A percentile compares a stretch with the other conserved stretches of the same genome.
Conservation (phyloP, 1,140 invertebrate genomes). For the Drosophila elegans region DNA sequence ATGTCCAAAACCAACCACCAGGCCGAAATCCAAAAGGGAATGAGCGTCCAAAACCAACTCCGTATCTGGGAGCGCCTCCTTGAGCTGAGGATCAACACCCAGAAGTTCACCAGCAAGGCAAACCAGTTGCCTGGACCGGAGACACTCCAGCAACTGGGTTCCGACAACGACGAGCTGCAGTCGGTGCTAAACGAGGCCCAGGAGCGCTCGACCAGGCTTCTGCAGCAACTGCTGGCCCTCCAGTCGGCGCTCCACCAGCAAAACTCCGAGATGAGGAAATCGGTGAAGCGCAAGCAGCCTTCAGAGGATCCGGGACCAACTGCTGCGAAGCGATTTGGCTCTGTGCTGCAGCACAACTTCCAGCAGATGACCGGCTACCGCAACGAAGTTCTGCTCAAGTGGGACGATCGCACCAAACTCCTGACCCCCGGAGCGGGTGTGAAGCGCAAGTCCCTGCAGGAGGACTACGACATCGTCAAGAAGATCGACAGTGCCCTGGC, state of each 20-base stretch:
- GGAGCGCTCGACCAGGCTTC: conserved; percentile 86
- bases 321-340: conserved; percentile 87
- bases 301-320: conserved; percentile 72
- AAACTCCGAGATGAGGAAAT: conserved; percentile 59
- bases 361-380: conserved; percentile 89
- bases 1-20: conserved; percentile 83
- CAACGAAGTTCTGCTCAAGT: conserved; percentile 93
- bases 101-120: conserved; percentile 90
- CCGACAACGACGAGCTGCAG: conserved; percentile 86
- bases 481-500: conserved; percentile 94
- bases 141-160: conserved; percentile 85
- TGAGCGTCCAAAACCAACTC: conserved; percentile 91
- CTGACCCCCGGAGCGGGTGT: conserved; percentile 87
- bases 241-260: conserved; percentile 84
- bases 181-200: conserved; percentile 85
- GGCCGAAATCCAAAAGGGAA: conserved; percentile 90
- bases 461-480: conserved; percentile 91
- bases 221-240: conserved; percentile 89
- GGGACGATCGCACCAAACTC: conserved; percentile 95
- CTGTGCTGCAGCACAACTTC: conserved; percentile 87
- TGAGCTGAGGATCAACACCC: conserved; percentile 93
- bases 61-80: conserved; percentile 93
- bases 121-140: conserved; percentile 92
- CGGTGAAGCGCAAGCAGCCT: conserved; percentile 85
- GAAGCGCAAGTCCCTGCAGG: conserved; percentile 87